Evolutionary conservation across 2,113 vertebrate genomes (phyloP), one percentile per base, ranked within the genome.

Genomic region (chimpanzee (Pan troglodytes)): DNA sequence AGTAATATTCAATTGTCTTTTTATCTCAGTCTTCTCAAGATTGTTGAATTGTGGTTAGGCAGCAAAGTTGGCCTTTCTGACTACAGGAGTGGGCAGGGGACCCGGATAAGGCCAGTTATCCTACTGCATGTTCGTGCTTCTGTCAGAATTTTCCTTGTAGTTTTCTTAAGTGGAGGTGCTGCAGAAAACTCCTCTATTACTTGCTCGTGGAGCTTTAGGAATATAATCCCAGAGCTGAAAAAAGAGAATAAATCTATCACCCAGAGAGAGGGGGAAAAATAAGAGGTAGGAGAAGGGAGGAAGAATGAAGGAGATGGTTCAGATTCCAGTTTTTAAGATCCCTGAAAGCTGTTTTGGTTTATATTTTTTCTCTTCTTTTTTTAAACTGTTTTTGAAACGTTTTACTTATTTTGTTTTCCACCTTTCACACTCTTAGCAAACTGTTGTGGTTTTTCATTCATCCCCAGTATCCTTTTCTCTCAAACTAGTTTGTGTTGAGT

Each of bases 41-140:
- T 5, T 67, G 6, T 35, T 43, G 20, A 76, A 86, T 52, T 79
- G 38, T 27, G 43, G 52, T n/a, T 9, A 67, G 8, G 23, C 9
- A 5, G 8, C 16, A 2, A 70, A n/a, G 25, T 38, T 48, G 17
- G 27, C 8, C 45, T 90, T 87, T 90, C 50, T 70, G 20, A 30
- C 25, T 40, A 8, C 13, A 30, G 13, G 1, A 6, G 27, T 25
- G 27, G 6, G 18, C 3, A 11, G 2, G 18, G 5, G 43, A 25
- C 6, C 40, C 8, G 82, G 57, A 48, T 23, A 11, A 5, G 14
- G 5, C 25, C 50, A 82, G 38, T 45, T 45, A 38, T 11, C 73
- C 80, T 14, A 27, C 20, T 25, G 25, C 48, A 9, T 4, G 18
- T 43, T 61, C 12, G 1, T 68, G 6, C 79, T 84, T 82, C 43